A percentile compares a stretch with the other conserved stretches of the same genome.
These are phyloP conservation scores for Empis livida DNA, from an alignment of 2,888 invertebrate species.

Conservation along the genomic window DNA sequence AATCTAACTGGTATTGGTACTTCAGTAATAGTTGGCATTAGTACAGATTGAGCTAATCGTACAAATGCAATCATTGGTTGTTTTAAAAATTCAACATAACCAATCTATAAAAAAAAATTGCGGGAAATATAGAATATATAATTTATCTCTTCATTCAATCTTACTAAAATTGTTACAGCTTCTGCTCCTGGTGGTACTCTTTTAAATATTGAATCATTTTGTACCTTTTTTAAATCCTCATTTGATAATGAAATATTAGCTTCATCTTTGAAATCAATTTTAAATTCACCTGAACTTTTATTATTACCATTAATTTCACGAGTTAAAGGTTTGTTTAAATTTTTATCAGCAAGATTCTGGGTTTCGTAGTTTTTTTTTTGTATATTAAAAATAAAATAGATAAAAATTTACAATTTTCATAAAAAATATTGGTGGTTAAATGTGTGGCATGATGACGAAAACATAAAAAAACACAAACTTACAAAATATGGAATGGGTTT, in stretches of 20 bases:
- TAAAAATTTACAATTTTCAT: too few relatives aligned
- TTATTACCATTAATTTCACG: constrained; percentile 13
- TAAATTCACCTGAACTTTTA: constrained; percentile 24
- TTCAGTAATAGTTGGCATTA: constrained; percentile 68
- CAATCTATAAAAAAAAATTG: constrained; percentile 35
- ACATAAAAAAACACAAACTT: too few relatives aligned
- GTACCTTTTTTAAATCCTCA: constrained; percentile 53
- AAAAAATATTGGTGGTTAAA: too few relatives aligned
- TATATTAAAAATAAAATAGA: too few relatives aligned
- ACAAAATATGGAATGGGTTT: too few relatives aligned
- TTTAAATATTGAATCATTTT: constrained; percentile 64
- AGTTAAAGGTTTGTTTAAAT: too few relatives aligned
- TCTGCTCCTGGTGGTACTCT: constrained; percentile 74
- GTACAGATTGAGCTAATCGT: constrained; percentile 60
- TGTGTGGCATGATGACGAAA: too few relatives aligned
- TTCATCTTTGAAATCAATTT: constrained; percentile 48
- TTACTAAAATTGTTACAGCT: constrained; percentile 65
- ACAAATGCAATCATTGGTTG: constrained; percentile 82
- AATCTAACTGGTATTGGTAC: constrained; percentile 78
- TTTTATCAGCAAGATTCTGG: too few relatives aligned
- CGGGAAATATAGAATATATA: neutral
- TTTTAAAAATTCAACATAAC: constrained; percentile 69
- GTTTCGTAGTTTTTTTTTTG: too few relatives aligned
- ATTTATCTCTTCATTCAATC: too few relatives aligned
- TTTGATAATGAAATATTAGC: constrained; percentile 40